Percentiles rank a stretch among this genome's conserved stretches.
These are phyloP conservation scores for Ischnura elegans DNA, from an alignment of 2,888 invertebrate species.

Conservation along the genomic window DNA sequence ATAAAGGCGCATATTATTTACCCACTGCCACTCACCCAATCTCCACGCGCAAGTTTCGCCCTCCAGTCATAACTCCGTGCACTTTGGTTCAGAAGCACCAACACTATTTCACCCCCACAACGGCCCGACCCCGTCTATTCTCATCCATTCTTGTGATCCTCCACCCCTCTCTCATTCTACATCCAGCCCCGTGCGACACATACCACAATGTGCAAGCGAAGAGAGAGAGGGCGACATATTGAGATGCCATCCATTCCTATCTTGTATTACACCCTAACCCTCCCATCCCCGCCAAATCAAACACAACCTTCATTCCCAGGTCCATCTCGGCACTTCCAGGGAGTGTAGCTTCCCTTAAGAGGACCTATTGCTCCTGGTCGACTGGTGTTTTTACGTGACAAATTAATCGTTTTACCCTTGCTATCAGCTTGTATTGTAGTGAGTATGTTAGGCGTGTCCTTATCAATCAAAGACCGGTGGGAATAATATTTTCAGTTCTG, in stretches of 20 bases:
- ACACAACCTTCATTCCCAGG: background rate
- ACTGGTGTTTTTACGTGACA: too few species aligned
- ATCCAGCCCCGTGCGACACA: background rate
- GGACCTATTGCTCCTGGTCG: too few species aligned
- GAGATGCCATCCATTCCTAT: background rate
- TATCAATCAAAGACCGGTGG: too few species aligned
- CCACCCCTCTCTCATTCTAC: background rate
- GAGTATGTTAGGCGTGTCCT: too few species aligned
- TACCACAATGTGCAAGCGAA: background rate
- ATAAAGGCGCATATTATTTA: too few species aligned
- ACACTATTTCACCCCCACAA: background rate
- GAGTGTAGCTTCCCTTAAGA: too few species aligned
- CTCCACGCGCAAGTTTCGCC: background rate
- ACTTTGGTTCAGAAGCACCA: slow-evolving; percentile 21
- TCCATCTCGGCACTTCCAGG: background rate
- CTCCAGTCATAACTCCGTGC: slow-evolving; percentile 7
- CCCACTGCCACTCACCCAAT: background rate
- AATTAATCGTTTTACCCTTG: too few species aligned
- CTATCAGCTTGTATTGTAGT: too few species aligned
- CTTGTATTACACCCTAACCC: slow-evolving; percentile 22
- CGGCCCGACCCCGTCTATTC: background rate
- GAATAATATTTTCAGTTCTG: too few species aligned
- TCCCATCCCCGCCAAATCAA: background rate
- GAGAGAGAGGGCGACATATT: background rate
- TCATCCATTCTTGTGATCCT: background rate